Conservation (phyloP, 1,140 invertebrate genomes). For the Meloidogyne chitwoodi region DNA sequence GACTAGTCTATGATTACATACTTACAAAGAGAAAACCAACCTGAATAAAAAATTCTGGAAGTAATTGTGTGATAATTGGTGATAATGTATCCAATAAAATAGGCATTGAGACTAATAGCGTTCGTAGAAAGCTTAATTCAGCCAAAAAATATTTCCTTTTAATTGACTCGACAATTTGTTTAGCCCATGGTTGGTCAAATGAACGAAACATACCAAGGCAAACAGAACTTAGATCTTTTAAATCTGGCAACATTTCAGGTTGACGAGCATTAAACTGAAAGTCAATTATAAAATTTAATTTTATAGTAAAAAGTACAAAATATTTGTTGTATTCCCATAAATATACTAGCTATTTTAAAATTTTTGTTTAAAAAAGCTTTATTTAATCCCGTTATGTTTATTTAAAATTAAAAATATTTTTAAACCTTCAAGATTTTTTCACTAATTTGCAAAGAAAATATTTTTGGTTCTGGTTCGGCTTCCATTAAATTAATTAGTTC, state of each 20-base stretch:
- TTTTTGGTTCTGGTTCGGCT: neutral
- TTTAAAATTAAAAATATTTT: too few species aligned
- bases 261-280: slow-evolving; percentile 4
- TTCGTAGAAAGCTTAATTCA: slow-evolving; percentile 1
- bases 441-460: neutral
- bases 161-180: neutral
- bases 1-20: neutral
- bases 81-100: neutral
- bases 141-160: slow-evolving; percentile 10
- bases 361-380: too few species aligned
- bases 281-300: too few species aligned
- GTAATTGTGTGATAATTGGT: neutral
- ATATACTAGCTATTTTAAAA: too few species aligned
- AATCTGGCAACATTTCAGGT: neutral
- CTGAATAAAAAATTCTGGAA: slow-evolving; percentile 16
- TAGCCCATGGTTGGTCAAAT: neutral
- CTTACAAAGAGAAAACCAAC: neutral
- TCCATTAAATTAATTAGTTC: slow-evolving; percentile 7
- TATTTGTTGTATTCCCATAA: too few species aligned
- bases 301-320: too few species aligned
- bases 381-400: too few species aligned
- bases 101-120: neutral
- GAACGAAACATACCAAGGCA: slow-evolving; percentile 11
- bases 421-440: slow-evolving; percentile 11
- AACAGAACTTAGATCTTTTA: neutral